A percentile compares a stretch with the other conserved stretches of the same genome.
These are phyloP conservation scores for Meteorus cinctellus DNA, from an alignment of 2,888 invertebrate genomes.

Conservation along the genomic window DNA sequence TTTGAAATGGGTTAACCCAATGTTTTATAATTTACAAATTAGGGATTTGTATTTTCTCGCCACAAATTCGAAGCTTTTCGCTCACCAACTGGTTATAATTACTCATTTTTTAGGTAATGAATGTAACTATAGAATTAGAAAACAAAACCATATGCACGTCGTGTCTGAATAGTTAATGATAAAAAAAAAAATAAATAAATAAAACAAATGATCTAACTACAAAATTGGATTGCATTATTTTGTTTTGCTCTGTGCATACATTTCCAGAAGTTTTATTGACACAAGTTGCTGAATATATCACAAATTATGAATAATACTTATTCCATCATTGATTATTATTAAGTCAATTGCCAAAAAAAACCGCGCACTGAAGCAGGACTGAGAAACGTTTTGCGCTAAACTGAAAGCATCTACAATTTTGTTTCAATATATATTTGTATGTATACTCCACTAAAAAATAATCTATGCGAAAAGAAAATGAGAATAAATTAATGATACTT, in stretches of 20 bases:
- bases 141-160: no score
- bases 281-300: slow-evolving; percentile 57
- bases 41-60: no score
- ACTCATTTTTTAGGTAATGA: no score
- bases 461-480: slow-evolving; percentile 17
- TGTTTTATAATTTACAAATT: no score
- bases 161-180: no score
- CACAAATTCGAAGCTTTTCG: no score
- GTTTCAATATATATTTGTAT: slow-evolving; percentile 20
- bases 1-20: no score
- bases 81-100: no score
- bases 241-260: slow-evolving; percentile 20
- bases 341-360: slow-evolving; percentile 38
- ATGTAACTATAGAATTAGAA: no score
- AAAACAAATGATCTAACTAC: slow-evolving; percentile 11
- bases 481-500: slow-evolving; percentile 21
- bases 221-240: neutral
- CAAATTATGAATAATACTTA: slow-evolving; percentile 59
- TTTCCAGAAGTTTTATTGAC: slow-evolving; percentile 56
- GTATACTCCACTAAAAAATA: neutral
- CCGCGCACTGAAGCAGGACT: slow-evolving; percentile 31
- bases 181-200: neutral
- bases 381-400: slow-evolving; percentile 28
- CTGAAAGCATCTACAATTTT: slow-evolving; percentile 28
- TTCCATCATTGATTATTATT: slow-evolving; percentile 48